A percentile compares a stretch with the other conserved stretches of the same genome.
These are phyloP conservation scores for Aphelenchoides fujianensis DNA, from an alignment of 1,140 invertebrate genomes.

Conservation along the genomic window DNA sequence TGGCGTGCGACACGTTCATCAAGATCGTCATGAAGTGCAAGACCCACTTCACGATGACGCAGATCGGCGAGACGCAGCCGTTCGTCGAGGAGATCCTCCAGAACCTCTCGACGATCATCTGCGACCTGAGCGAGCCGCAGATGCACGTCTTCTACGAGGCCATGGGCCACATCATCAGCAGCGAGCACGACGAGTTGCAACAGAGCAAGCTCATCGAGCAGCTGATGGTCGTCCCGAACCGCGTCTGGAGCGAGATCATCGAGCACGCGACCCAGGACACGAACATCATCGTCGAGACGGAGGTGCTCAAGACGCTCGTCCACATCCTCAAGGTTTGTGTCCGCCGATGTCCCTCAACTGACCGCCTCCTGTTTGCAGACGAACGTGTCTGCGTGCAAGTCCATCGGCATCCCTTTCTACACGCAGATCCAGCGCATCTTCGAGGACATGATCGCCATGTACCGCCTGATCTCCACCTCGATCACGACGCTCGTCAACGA, in stretches of 20 bases:
- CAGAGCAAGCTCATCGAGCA: conserved; percentile 93
- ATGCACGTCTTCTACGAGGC: conserved; percentile 99
- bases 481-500: conserved; percentile 90
- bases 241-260: conserved; percentile 98
- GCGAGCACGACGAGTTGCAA: conserved; percentile 77
- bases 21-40: conserved; percentile 99
- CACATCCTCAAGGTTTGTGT: conserved; percentile 97
- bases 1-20: conserved; percentile 99
- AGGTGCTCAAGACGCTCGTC: conserved; percentile 91
- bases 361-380: conserved; percentile 96
- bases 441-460: conserved; percentile 66
- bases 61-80: conserved; percentile 90
- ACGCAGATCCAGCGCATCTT: conserved; percentile 69
- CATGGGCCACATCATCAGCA: conserved; percentile 97
- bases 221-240: conserved; percentile 95
- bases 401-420: conserved; percentile 91
- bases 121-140: conserved; percentile 94
- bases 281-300: conserved; percentile 88
- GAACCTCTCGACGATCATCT: conserved; percentile 94
- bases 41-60: conserved; percentile 88
- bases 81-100: conserved; percentile 98
- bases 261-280: conserved; percentile 93
- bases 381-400: conserved; percentile 94
- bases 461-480: conserved; percentile 97
- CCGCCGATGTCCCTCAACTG: conserved; percentile 90